These are phyloP conservation scores for Oasisia sp. DNA, from an alignment of 2,888 invertebrate species.

Conservation along the genomic window DNA sequence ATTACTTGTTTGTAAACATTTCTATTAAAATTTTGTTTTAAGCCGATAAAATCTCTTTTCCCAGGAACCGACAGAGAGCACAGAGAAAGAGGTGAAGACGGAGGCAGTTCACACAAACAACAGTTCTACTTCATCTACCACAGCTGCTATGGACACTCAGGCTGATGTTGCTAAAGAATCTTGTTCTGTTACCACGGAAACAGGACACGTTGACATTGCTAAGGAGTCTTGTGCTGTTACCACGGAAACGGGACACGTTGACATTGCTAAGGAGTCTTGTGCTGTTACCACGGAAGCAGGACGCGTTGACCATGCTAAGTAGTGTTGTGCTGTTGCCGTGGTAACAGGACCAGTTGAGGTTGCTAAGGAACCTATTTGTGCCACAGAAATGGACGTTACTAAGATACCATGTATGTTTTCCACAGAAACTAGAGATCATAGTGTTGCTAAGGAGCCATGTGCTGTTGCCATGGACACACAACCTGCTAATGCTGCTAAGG, in stretches of 20 bases:
- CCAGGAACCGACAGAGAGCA: not conserved
- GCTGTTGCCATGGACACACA: not conserved
- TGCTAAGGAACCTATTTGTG: not conserved
- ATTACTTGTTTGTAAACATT: not conserved
- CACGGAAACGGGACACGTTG: too few species aligned
- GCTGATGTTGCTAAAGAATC: not conserved
- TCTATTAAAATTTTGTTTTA: too few species aligned
- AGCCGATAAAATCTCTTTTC: not conserved
- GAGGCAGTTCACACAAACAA: not conserved
- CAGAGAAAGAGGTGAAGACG: not conserved
- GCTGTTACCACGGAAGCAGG: slow-evolving; percentile 12
- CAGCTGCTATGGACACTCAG: not conserved
- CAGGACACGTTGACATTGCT: not conserved
- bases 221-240: too few species aligned
- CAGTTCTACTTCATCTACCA: not conserved
- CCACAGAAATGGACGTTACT: not conserved
- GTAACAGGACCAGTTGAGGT: not conserved
- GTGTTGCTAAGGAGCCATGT: not conserved
- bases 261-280: too few species aligned
- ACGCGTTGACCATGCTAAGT: not conserved
- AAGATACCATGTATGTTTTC: not conserved
- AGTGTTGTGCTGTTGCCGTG: not conserved
- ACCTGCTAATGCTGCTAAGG: not conserved
- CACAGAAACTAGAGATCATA: not conserved
- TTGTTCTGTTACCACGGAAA: not conserved